Base-by-base conservation (phyloP, 1,140 invertebrate species). In the Phortica variegata region DNA sequence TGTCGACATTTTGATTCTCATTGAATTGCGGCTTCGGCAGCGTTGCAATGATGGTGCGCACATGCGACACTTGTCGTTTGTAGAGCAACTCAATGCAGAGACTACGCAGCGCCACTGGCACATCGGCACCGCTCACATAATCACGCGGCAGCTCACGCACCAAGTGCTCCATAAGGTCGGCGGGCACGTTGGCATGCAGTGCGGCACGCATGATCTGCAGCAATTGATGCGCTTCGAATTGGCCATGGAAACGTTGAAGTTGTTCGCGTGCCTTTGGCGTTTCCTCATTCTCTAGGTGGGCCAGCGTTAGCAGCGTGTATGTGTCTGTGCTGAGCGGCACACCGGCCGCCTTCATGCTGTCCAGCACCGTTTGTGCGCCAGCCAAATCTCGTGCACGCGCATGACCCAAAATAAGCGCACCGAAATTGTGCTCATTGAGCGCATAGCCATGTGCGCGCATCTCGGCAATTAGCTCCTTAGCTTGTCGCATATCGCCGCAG, bases 241-340 rank as follows among this genome's bases (percentile, higher is more conserved):
- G 33, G 6, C 31, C 56, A 15, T 13, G 39, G 15, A 18, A 55
- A 45, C 33, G 23, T 37, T 53, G 47, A 6, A 69, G 47, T 21
- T 72, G 26, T 0, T 60, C 54, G 1, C 7, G 34, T 12, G 69
- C 73, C 34, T 63, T 70, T 10, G n/a, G 42, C 43, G 41, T 21
- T 19, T 60, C 40, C 6, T 19, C 72, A 49, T 53, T 74, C 65
- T 55, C 82, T 62, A 74, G 85, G 79, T 52, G 78, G 72, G 73
- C 81, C 61, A 46, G 85, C 73, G 55, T 83, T 77, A 62, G 79
- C 65, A 56, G 78, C 52, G 62, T 83, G 82, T 65, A 59, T 0
- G 73, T 73, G 20, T 46, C 55, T n/a, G 41, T 21, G 18, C 33
- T 60, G 12, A 41, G 45, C 7, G 47, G 12, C 2, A 80, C 55